These are phyloP conservation scores for Pseudonaja textilis DNA, from an alignment of 2,113 vertebrate genomes.

Conservation along the genomic window DNA sequence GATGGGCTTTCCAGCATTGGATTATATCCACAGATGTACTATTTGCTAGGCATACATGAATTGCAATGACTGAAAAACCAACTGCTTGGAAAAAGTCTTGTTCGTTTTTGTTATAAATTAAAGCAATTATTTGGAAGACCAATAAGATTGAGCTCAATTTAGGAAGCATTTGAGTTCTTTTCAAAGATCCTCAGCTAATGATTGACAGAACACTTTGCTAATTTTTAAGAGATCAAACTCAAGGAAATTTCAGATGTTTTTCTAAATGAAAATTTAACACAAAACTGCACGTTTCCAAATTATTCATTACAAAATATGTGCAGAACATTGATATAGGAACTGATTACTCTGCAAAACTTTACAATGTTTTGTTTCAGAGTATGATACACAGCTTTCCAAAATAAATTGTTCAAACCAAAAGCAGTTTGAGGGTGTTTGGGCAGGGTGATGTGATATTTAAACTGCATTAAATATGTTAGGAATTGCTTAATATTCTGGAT, in stretches of 20 bases:
- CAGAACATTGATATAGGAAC: neutral
- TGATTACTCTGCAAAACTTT: neutral
- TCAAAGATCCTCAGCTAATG: fast-evolving
- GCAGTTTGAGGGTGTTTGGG: neutral
- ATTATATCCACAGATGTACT: constrained; percentile 5
- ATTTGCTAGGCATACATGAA: neutral
- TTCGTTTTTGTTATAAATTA: constrained; percentile 59
- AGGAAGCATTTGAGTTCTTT: neutral
- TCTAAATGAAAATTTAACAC: neutral
- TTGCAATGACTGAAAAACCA: constrained; percentile 27
- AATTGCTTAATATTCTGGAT: neutral
- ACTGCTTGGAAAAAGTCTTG: constrained; percentile 24
- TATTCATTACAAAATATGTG: neutral
- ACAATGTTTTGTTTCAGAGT: neutral
- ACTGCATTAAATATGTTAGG: neutral
- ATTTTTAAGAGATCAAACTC: neutral
- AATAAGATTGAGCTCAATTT: constrained; percentile 35
- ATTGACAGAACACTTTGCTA: neutral
- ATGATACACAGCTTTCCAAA: neutral
- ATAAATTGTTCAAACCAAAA: neutral
- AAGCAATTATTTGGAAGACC: constrained; percentile 64
- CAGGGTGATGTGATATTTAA: neutral
- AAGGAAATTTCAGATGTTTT: neutral
- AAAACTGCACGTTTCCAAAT: neutral
- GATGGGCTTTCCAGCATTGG: constrained; percentile 52